Conservation (phyloP, 2,888 invertebrate genomes). For the Dicranocentrus wangi region DNA sequence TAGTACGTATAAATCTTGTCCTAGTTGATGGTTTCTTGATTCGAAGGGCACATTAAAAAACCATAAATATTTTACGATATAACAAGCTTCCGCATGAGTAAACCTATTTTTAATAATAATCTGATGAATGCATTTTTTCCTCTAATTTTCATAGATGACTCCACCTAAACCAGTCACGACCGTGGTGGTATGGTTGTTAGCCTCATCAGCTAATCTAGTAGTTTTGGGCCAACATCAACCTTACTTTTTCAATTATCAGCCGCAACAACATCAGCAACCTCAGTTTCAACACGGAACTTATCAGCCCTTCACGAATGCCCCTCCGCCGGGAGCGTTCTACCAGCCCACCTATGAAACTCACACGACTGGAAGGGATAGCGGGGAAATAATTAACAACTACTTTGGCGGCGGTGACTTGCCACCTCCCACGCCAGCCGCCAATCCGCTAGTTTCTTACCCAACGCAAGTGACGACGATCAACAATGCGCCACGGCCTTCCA, state of each 20-base stretch:
- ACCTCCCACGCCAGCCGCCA: conserved; percentile 22
- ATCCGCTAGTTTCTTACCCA: conserved; percentile 37
- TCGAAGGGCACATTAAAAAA: neutral
- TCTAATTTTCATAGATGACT: conserved; percentile 45
- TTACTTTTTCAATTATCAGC: conserved; percentile 54
- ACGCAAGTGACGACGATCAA: conserved; percentile 36
- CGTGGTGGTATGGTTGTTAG: conserved; percentile 2
- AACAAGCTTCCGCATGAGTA: neutral
- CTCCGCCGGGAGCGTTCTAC: conserved; percentile 31
- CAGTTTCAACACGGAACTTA: conserved; percentile 35
- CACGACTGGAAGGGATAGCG: conserved; percentile 16
- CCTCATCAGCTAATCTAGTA: neutral
- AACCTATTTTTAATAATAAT: neutral
- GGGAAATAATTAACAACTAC: conserved; percentile 21
- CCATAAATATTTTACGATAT: neutral
- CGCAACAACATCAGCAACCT: conserved; percentile 42
- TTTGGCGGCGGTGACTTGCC: conserved; percentile 23
- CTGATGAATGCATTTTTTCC: neutral
- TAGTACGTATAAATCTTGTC: conserved; percentile 1
- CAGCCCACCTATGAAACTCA: conserved; percentile 46
- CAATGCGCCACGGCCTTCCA: neutral
- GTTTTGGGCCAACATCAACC: conserved; percentile 45
- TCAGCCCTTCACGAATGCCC: conserved; percentile 48
- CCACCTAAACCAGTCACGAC: conserved; percentile 43
- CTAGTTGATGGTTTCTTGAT: neutral